Evolutionary conservation across 1,140 invertebrate species (phyloP).

Genomic region (Frieseomelitta varia): DNA sequence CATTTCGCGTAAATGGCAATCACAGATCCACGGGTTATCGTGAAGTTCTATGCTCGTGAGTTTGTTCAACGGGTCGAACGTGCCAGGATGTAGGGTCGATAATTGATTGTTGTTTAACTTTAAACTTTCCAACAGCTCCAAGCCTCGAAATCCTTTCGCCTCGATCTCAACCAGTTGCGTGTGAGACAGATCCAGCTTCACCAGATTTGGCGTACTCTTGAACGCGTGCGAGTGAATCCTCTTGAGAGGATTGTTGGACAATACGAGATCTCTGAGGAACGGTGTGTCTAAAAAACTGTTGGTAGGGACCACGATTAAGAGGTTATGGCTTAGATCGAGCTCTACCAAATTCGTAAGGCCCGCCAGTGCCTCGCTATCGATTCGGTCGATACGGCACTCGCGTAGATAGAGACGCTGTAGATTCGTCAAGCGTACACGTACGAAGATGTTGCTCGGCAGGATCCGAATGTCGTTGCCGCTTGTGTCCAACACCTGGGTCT

Average conservation of each 20-base stretch:
- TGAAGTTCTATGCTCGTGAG: slow-evolving; percentile 93
- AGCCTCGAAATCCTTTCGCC: slow-evolving; percentile 89
- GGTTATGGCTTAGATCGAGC: slow-evolving; percentile 92
- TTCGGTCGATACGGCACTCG: slow-evolving; percentile 91
- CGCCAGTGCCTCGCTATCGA: slow-evolving; percentile 91
- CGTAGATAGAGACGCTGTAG: slow-evolving; percentile 92
- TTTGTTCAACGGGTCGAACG: slow-evolving; percentile 87
- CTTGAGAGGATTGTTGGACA: slow-evolving; percentile 91
- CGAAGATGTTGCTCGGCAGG: slow-evolving; percentile 90
- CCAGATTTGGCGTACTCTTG: slow-evolving; percentile 87
- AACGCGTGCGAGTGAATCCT: slow-evolving; percentile 91
- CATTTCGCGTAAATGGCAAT: slow-evolving; percentile 91
- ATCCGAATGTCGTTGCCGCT: slow-evolving; percentile 93
- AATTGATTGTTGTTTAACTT: slow-evolving; percentile 92
- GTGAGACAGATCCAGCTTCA: slow-evolving; percentile 92
- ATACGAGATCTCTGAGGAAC: slow-evolving; percentile 89
- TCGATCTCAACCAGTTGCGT: slow-evolving; percentile 90
- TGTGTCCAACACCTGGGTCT: slow-evolving; percentile 94
- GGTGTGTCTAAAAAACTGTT: slow-evolving; percentile 89
- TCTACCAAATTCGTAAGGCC: slow-evolving; percentile 94
- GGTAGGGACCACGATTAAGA: slow-evolving; percentile 90
- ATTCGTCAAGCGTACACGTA: slow-evolving; percentile 90
- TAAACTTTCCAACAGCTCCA: slow-evolving; percentile 90
- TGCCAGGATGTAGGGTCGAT: slow-evolving; percentile 86
- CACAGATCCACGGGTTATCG: slow-evolving; percentile 95